A percentile compares a stretch with the other conserved stretches of the same genome.
Conservation (phyloP, 92 coral and sea anemone species). For the Parazoanthus swiftii region DNA sequence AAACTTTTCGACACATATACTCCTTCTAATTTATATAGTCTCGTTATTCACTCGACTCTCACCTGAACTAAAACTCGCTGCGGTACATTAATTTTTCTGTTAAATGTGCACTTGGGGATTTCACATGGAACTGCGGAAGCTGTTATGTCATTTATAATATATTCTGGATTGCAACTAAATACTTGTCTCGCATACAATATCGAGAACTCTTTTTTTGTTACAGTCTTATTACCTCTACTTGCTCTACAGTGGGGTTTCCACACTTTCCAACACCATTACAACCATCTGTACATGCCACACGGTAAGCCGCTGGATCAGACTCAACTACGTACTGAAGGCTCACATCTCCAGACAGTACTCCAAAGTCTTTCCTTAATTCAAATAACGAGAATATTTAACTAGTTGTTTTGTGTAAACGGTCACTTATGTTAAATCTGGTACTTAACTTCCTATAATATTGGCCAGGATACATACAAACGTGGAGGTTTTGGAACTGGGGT, state of each 20-base stretch:
- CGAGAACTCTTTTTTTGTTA: no score
- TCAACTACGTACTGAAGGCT: constrained; percentile 67
- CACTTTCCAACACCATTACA: constrained; percentile 70
- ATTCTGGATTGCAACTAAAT: no score
- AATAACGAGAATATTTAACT: no score
- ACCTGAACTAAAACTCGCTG: neutral
- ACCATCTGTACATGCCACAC: constrained; percentile 66
- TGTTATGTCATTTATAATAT: no score
- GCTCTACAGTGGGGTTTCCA: constrained; percentile 71
- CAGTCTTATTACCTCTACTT: constrained; percentile 55
- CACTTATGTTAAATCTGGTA: no score
- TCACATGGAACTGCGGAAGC: no score
- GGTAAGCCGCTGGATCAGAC: constrained; percentile 64
- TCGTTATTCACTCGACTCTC: neutral
- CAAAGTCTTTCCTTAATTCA: constrained; percentile 51
- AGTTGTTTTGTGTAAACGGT: no score
- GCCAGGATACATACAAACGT: neutral
- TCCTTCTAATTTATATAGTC: no score
- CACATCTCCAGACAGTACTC: constrained; percentile 55
- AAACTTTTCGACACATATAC: no score
- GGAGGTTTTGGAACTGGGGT: neutral
- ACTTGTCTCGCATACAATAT: no score
- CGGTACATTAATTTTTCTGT: neutral
- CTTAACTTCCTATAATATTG: no score
- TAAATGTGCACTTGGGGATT: no score